These are phyloP conservation scores for Allacma fusca DNA, from an alignment of 2,888 invertebrate species.

Conservation along the genomic window DNA sequence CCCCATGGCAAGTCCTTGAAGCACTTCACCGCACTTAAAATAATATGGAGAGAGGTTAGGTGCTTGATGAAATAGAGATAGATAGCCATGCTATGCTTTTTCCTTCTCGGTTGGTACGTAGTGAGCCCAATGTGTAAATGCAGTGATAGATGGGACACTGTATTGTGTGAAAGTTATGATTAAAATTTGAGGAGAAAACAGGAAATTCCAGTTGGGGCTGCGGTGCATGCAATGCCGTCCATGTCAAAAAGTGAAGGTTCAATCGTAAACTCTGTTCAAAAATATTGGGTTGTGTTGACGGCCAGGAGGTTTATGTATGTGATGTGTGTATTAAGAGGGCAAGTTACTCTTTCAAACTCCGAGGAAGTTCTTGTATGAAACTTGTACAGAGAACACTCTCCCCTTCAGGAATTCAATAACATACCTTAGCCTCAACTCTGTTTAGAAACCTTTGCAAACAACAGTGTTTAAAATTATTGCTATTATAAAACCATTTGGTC, in stretches of 20 bases:
- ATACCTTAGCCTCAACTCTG: too few species aligned
- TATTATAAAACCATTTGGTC: too few species aligned
- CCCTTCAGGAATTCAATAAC: too few species aligned
- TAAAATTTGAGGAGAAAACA: conserved; percentile 49
- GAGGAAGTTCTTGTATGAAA: too few species aligned
- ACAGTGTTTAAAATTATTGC: too few species aligned
- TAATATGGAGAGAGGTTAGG: background rate
- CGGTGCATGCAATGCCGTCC: conserved; percentile 39
- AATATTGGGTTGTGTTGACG: conserved; percentile 48
- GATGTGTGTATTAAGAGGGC: conserved; percentile 44
- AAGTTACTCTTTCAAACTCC: too few species aligned
- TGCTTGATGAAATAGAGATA: background rate
- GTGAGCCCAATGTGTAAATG: background rate
- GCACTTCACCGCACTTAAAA: too few species aligned
- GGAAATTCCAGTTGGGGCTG: conserved; percentile 48
- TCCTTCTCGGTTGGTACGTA: background rate
- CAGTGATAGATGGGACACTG: conserved; percentile 37
- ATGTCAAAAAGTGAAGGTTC: conserved; percentile 47
- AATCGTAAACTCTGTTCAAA: conserved; percentile 47
- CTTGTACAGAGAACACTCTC: too few species aligned
- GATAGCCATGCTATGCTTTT: background rate
- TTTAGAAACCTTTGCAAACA: too few species aligned
- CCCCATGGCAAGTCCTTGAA: too few species aligned
- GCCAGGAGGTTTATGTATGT: conserved; percentile 44
- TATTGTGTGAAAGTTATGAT: conserved; percentile 47